Base-by-base conservation (phyloP, 2,888 invertebrate genomes). In the Melinaea menophilus region DNA sequence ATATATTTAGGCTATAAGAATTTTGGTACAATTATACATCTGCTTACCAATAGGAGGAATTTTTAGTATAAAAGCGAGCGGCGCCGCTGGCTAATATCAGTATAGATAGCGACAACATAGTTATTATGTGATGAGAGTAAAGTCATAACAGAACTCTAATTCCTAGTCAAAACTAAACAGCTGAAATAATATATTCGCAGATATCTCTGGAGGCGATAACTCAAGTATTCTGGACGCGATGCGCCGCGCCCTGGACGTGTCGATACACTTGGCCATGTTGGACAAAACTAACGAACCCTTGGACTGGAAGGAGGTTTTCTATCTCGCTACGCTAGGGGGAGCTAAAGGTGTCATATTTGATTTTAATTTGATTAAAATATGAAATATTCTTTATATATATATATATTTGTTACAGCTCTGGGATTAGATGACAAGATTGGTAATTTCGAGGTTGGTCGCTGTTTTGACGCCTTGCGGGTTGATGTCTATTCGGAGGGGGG, bases 321-420 rank as follows among this genome's bases (percentile, higher is more conserved):
- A 95, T 80, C 88, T 98, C 72, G 97, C 97, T 12, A 98, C 98
- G 2, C 83, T 97, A 59, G 97, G 97, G 22, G 97, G 98, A 5
- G 97, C 97, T 64, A 92, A 91, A 92, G 95, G 95, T 95, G 86
- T 75, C 33, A 57, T 7, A 55, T 54, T 35, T 7, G 31, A 9
- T 55, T 35, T 22, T 46, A 35, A 56, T 4, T 62, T 9, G 31
- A 51, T 51, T n/a, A 35, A 1, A n/a, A n/a, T 2, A n/a, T n/a
- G n/a, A n/a, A n/a, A n/a, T 4, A 48, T 12, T 33, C 22, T 37
- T 45, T 9, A 22, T 57, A 46, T 9, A 5, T 13, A 34, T 9
- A 9, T 22, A 7, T 41, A 9, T 41, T 9, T 41, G 5, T 74
- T 90, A 61, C 91, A 95, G 97, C 96, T 34, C 87, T 98, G 51